Percentiles rank a stretch among this genome's conserved stretches.
Evolutionary conservation across 2,797 vertebrate species (phyloP).

Genomic region (Chelon auratus): DNA sequence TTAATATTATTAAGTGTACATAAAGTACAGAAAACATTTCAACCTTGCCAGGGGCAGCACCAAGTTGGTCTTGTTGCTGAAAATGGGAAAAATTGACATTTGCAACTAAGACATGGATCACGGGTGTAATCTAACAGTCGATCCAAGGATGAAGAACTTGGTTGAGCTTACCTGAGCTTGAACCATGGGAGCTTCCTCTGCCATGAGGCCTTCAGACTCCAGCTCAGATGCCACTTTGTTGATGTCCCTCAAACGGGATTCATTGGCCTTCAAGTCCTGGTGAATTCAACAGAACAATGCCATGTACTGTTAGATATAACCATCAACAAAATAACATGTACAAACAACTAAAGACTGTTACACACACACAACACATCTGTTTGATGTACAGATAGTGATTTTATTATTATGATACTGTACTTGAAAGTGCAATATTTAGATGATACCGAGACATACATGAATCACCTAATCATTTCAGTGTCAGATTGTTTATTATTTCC

Average conservation of each 20-base stretch:
- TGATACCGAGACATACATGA: no score
- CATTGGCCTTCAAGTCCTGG: constrained; percentile 98
- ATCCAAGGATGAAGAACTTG: not conserved
- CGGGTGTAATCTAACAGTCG: not conserved
- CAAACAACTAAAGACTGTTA: no score
- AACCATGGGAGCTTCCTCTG: constrained; percentile 92
- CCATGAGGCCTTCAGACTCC: constrained; percentile 98
- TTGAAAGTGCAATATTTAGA: no score
- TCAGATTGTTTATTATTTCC: no score
- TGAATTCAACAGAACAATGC: constrained; percentile 6
- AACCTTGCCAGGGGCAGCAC: constrained; percentile 83
- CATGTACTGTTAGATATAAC: not conserved
- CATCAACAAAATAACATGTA: not conserved
- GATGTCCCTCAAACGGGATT: constrained; percentile 97
- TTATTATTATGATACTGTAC: no score
- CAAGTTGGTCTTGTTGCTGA: constrained; percentile 83
- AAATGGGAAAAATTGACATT: constrained; percentile 16
- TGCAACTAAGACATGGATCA: not conserved
- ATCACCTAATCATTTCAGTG: no score
- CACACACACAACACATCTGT: no score
- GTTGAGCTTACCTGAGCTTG: constrained; percentile 80
- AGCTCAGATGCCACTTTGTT: constrained; percentile 98
- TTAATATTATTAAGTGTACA: not conserved
- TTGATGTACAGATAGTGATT: no score
- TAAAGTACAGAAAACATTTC: not conserved